Evolutionary conservation across 1,140 invertebrate species (phyloP).

Genomic region (Drosophila biarmipes): DNA sequence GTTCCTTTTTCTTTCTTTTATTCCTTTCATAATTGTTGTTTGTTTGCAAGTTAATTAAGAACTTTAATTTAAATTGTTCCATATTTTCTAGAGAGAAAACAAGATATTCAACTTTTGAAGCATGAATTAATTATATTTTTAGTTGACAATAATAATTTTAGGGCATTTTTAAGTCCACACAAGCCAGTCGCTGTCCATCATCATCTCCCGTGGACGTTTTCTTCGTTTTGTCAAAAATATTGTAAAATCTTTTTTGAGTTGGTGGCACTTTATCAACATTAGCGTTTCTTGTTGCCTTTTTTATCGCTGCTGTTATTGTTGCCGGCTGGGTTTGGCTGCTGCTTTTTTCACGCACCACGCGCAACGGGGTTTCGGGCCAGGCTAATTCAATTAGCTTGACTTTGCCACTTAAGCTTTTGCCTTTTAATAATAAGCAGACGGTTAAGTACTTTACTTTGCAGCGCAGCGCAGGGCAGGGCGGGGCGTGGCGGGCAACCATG

Average conservation of each 20-base stretch:
- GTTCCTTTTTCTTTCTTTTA: too few species aligned
- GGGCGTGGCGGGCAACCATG: slow-evolving; percentile 1
- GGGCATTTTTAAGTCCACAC: slow-evolving; percentile 21
- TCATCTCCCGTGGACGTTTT: neutral
- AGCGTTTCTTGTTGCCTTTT: slow-evolving; percentile 62
- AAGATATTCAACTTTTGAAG: too few species aligned
- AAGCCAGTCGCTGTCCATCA: neutral
- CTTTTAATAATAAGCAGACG: slow-evolving; percentile 80
- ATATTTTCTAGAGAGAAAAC: too few species aligned
- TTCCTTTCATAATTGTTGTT: too few species aligned
- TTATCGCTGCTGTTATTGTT: slow-evolving; percentile 25
- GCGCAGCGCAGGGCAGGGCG: slow-evolving; percentile 39
- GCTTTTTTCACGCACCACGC: slow-evolving; percentile 71
- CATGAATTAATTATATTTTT: too few species aligned
- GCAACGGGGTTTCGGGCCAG: slow-evolving; percentile 38
- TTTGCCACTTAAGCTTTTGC: slow-evolving; percentile 79
- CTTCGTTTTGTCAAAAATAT: slow-evolving; percentile 38
- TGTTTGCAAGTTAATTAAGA: too few species aligned
- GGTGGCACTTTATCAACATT: slow-evolving; percentile 66
- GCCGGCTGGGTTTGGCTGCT: slow-evolving; percentile 8
- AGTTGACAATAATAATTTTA: too few species aligned
- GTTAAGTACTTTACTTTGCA: slow-evolving; percentile 68
- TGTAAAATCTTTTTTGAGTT: slow-evolving; percentile 69
- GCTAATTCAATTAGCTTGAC: slow-evolving; percentile 81
- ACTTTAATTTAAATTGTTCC: too few species aligned